phyloP scores from a whole-genome alignment of 2,888 invertebrate genomes.

The Polydrusus cervinus region DNA sequence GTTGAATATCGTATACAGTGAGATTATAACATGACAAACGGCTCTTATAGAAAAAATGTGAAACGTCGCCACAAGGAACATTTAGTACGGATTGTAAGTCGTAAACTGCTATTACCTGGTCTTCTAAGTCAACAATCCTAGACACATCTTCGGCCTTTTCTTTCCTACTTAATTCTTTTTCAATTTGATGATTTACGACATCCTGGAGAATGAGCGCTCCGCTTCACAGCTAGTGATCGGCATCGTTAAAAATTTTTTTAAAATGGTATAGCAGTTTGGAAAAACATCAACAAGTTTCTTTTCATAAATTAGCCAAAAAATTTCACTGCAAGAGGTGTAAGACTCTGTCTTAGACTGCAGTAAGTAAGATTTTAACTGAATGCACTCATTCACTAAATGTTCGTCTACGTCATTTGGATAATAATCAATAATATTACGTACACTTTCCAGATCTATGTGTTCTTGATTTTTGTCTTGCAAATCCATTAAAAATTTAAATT shows the following conservation, averaged over 20 bases:
- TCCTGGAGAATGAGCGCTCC: conserved; percentile 26
- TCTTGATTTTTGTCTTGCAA: conserved; percentile 1
- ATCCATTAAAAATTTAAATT: conserved; percentile 3
- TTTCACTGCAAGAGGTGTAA: conserved; percentile 12
- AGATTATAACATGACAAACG: too few species aligned
- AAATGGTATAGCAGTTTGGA: conserved; percentile 8
- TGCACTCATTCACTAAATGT: conserved; percentile 1
- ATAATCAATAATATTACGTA: conserved; percentile 25
- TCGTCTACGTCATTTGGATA: conserved; percentile 4
- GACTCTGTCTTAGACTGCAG: conserved; percentile 15
- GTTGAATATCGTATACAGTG: too few species aligned
- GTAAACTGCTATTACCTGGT: background rate
- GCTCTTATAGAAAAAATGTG: too few species aligned
- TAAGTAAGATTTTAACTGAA: conserved; percentile 8
- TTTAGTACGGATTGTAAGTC: too few species aligned
- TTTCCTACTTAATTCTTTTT: conserved; percentile 12
- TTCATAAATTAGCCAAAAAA: conserved; percentile 11
- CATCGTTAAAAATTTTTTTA: conserved; percentile 22
- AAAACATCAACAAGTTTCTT: conserved; percentile 16
- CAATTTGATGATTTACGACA: conserved; percentile 13
- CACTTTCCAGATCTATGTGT: conserved; percentile 7
- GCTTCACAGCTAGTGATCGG: conserved; percentile 38
- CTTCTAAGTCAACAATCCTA: background rate
- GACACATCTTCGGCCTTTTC: background rate
- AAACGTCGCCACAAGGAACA: too few species aligned